Evolutionary conservation across 2,888 invertebrate species (phyloP), one percentile per base, ranked within the genome.

Genomic region (Coecobrya sp.): DNA sequence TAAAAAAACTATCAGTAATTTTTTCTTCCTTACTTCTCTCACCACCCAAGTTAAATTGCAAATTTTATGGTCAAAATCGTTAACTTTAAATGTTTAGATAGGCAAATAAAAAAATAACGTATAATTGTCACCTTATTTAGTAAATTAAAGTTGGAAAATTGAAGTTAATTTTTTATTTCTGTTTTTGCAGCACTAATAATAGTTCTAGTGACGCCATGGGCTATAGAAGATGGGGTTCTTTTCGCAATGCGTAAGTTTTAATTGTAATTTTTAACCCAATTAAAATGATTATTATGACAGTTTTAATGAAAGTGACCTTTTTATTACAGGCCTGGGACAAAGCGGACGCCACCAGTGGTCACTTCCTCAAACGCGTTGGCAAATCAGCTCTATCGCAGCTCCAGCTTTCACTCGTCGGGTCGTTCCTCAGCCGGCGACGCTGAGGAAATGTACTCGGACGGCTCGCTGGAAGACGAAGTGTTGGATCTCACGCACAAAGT

Each of bases 361-460:
- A 89, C 93, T 8, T 93, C 94, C 0, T 94, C 94, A 27, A 96
- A 96, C 98, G 95, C 97, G 11, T 65, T 94, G 4, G 94, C 94
- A 5, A 98, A 98, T 96, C 98, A 98, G 96, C 97, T 98, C 95
- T 98, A 98, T 96, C 97, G 98, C 96, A 98, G 98, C 96, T 98
- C 98, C 95, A 98, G 98, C 96, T 98, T 98, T 96, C 98, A 98
- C 96, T 98, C 98, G 95, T 98, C 98, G 92, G 98, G 98, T 95
- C 97, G 98, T 96, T 98, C 98, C 95, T 98, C 98, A 95, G 98
- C 97, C 95, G 98, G 98, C 96, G 98, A 98, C 96, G 98, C 98
- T 90, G 99, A 99, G 97, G 99, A 99, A 96, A 98, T 98, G 97
- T 98, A 98, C 96, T 98, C 98, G 94, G 98, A 99, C 96, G 98